phyloP scores from a whole-genome alignment of 2,888 invertebrate genomes.

The Drosophila birchii region DNA sequence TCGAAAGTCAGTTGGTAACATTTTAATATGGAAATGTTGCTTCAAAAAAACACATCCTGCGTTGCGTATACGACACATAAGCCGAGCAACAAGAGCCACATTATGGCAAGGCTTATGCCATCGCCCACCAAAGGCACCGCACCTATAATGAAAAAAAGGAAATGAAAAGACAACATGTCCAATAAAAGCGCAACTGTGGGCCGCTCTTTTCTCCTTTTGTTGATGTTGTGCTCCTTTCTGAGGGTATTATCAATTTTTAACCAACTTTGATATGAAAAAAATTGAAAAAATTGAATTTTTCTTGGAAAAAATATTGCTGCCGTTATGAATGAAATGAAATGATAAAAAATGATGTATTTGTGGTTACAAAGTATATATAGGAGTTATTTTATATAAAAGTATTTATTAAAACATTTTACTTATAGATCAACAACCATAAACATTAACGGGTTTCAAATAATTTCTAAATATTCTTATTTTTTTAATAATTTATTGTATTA shows the following conservation, averaged over 20 bases:
- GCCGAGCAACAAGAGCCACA: slow-evolving; percentile 32
- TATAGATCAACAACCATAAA: too few species aligned
- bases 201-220: neutral
- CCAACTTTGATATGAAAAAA: neutral
- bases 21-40: slow-evolving; percentile 14
- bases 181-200: slow-evolving; percentile 32
- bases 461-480: too few species aligned
- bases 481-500: too few species aligned
- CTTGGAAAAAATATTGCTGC: too few species aligned
- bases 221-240: neutral
- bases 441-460: too few species aligned
- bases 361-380: neutral
- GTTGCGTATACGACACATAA: slow-evolving; percentile 50
- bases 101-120: slow-evolving; percentile 43
- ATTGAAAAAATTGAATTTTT: neutral
- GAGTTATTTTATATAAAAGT: neutral
- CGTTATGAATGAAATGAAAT: neutral
- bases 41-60: slow-evolving; percentile 9
- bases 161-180: slow-evolving; percentile 26
- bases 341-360: fast-evolving
- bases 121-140: slow-evolving; percentile 6
- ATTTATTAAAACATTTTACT: neutral
- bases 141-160: slow-evolving; percentile 26
- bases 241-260: neutral
- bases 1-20: slow-evolving; percentile 4